Evolutionary conservation across 1,140 invertebrate species (phyloP).

Genomic region (Octopus sinensis): DNA sequence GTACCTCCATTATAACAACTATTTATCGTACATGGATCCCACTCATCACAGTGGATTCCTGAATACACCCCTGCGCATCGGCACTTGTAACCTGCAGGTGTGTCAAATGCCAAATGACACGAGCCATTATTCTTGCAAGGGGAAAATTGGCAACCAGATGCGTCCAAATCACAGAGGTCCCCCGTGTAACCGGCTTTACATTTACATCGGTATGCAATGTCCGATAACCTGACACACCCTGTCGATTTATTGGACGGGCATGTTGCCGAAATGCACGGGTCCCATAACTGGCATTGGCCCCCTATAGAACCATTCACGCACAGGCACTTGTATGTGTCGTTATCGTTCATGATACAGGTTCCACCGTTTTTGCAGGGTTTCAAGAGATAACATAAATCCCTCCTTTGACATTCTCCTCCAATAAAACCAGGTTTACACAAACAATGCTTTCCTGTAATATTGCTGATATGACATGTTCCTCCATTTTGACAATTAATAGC

Average conservation of each 20-base stretch:
- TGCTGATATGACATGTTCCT: slow-evolving; percentile 43
- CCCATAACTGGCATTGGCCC: slow-evolving; percentile 38
- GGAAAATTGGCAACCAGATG: slow-evolving; percentile 41
- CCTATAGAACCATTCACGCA: slow-evolving; percentile 52
- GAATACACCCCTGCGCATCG: slow-evolving; percentile 36
- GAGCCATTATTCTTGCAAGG: slow-evolving; percentile 40
- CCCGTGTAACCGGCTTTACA: slow-evolving; percentile 52
- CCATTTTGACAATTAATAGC: slow-evolving; percentile 40
- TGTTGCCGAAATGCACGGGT: slow-evolving; percentile 47
- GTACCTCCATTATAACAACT: slow-evolving; percentile 34
- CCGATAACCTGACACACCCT: slow-evolving; percentile 27
- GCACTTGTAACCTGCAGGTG: slow-evolving; percentile 31
- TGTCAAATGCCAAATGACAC: slow-evolving; percentile 24
- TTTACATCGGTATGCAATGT: slow-evolving; percentile 41
- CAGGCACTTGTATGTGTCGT: slow-evolving; percentile 39
- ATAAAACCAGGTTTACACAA: slow-evolving; percentile 72
- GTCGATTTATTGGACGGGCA: slow-evolving; percentile 41
- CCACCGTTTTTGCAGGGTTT: slow-evolving; percentile 36
- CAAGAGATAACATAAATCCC: slow-evolving; percentile 27
- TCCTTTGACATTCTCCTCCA: slow-evolving; percentile 64
- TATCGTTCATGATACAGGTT: slow-evolving; percentile 27
- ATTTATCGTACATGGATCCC: slow-evolving; percentile 38
- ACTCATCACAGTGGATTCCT: slow-evolving; percentile 35
- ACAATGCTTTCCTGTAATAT: slow-evolving; percentile 64
- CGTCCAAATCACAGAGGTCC: slow-evolving; percentile 40